phyloP scores from a whole-genome alignment of 2,797 vertebrate species.

The Poliocrania exsul region DNA sequence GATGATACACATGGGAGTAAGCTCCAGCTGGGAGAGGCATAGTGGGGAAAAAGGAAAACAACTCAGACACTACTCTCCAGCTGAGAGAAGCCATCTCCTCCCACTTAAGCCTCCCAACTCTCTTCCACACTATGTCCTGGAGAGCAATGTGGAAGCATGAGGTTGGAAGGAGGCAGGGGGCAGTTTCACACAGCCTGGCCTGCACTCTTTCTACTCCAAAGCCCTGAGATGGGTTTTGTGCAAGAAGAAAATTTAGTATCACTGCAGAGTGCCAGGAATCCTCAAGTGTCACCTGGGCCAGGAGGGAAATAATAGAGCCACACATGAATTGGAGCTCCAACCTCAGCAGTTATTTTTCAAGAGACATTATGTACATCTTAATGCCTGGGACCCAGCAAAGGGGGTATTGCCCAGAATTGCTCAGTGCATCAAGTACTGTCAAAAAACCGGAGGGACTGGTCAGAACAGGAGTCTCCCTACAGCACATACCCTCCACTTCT shows the following conservation, averaged over 20 bases:
- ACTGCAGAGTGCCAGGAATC: background rate
- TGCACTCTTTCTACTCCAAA: background rate
- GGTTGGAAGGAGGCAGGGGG: background rate
- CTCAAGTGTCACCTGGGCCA: background rate
- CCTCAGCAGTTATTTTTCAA: background rate
- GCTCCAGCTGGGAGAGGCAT: background rate
- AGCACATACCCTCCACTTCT: background rate
- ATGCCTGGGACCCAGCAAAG: too few species aligned
- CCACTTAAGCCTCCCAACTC: background rate
- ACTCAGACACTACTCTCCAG: background rate
- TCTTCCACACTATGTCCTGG: background rate
- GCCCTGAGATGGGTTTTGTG: background rate
- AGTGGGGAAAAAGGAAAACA: background rate
- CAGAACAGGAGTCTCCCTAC: background rate
- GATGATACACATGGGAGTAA: background rate
- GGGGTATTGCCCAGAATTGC: background rate
- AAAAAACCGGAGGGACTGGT: background rate
- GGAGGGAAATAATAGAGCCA: background rate
- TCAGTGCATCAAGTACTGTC: accelerated
- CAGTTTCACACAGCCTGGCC: background rate
- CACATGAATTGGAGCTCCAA: background rate
- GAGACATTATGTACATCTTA: background rate
- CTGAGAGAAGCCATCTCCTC: background rate
- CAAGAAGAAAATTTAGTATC: background rate
- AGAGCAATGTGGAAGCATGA: background rate